Base-by-base conservation (phyloP, 2,888 invertebrate species). In the Ceratothoa steindachneri region DNA sequence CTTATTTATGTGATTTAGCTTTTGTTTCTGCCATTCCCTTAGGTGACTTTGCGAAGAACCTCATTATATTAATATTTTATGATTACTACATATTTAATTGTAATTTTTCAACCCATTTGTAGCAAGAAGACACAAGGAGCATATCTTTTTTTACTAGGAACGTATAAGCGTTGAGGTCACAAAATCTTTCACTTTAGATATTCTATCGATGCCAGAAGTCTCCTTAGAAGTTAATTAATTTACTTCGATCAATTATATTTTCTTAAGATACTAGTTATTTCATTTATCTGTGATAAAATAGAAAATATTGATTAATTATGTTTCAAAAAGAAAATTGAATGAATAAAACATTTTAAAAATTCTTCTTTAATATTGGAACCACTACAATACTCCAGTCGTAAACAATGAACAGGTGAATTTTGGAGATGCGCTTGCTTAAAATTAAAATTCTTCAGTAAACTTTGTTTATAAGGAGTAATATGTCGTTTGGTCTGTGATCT, bases 351-450 rank as follows among this genome's bases (percentile, higher is more conserved):
- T 5, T 41, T 41, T 41, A 60, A 24, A 60, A 60, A 60, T 60
- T 22, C 24, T 22, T 60, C n/a, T 2, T 24, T n/a, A 60, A 60
- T 60, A 60, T 60, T 60, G 60, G 60, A 60, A 60, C 60, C 27
- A 12, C 12, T 24, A 24, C 27, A 24, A n/a, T 12, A 15, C 60
- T 60, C 24, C 60, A 60, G 60, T 60, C n/a, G 60, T 60, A 60
- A 60, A 60, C 60, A 60, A 60, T 60, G 60, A 60, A 60, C 60
- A 60, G 60, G 60, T 60, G 60, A 60, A 24, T 60, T 24, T 41
- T 41, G 41, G 41, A 9, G 41, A 15, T 41, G 41, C 15, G 41
- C 41, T 41, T 41, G 7, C 15, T 41, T 5, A 41, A 41, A 41
- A 9, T 41, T 41, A 9, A 15, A 41, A 41, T 9, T 41, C 7